Conservation (phyloP, 2,113 vertebrate species). For the Rhinolophus ferrumequinum region DNA sequence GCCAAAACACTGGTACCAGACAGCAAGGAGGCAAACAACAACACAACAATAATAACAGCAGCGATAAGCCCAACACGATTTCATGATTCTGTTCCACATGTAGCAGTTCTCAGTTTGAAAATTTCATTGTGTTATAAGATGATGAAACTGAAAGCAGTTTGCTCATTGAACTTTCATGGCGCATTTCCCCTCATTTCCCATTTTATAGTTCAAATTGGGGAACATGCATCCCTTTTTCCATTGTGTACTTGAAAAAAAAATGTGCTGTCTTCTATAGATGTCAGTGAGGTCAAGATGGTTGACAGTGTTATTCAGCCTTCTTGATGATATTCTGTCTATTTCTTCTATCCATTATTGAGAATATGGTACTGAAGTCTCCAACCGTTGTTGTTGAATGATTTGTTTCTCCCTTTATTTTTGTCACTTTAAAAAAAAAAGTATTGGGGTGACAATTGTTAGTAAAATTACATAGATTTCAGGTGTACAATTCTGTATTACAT, state of each 20-base stretch:
- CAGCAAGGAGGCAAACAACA: neutral
- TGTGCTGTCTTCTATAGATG: neutral
- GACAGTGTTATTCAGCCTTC: neutral
- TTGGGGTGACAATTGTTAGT: too few species aligned
- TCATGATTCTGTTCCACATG: neutral
- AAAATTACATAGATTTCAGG: too few species aligned
- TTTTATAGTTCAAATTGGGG: neutral
- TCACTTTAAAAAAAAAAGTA: too few species aligned
- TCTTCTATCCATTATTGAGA: neutral
- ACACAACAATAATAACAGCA: neutral
- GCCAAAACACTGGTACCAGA: neutral
- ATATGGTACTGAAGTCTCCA: neutral
- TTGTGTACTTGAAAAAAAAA: neutral
- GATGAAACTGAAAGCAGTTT: neutral
- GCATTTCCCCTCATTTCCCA: neutral
- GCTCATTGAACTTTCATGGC: neutral
- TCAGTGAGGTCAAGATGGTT: neutral
- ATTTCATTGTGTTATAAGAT: neutral
- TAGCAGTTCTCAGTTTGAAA: neutral
- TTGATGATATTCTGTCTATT: neutral
- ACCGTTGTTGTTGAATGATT: neutral
- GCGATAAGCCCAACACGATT: neutral
- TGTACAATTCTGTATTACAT: too few species aligned
- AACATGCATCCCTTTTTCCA: neutral
- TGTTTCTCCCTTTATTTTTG: neutral